Base-by-base conservation (phyloP, 2,797 vertebrate species). In the Sebastiscus tertius region DNA sequence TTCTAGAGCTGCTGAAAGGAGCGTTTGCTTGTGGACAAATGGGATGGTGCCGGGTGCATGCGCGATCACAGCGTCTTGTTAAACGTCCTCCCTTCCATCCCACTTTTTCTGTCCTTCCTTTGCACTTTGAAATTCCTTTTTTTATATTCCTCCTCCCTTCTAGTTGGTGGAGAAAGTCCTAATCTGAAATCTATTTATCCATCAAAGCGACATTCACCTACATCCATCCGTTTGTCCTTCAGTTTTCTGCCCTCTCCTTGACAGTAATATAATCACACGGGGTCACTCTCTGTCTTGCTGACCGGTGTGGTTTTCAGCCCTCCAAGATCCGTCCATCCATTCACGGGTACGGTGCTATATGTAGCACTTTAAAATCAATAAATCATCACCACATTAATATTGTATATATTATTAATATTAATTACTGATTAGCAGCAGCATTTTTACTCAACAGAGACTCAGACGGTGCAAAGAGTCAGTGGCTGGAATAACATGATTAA, bases 21-120 rank as follows among this genome's bases (percentile, higher is more conserved):
- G 14, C 33, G 6, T 60, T 79, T 58, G 69, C 58, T 60, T 26
- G 59, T 60, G 26, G 46, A 70, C 29, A 55, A 27, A 76, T 62
- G 22, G 27, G 70, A 69, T 81, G 63, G 71, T 72, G 24, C 34
- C 75, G 64, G 61, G 24, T 81, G 84, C 54, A 69, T 56, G 33
- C 80, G 81, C 81, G 72, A n/a, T 82, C 88, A 86, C 78, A 29
- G 52, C 12, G 9, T 87, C 39, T 67, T 63, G 36, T 75, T 55
- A 0, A 52, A 78, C 55, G 33, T 66, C 75, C 58, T 74, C 34
- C 20, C 82, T 72, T 24, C 22, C 63, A 65, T 75, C 49, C n/a
- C 59, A 58, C 54, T 56, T 71, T 62, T 77, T 67, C 76, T 71
- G 5, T 81, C 77, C 58, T 66, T 85, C 58, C 58, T 68, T 80